Percentiles rank a stretch among this genome's conserved stretches.
These are phyloP conservation scores for Rhinella marina DNA, from an alignment of 2,797 vertebrate genomes.

Conservation along the genomic window DNA sequence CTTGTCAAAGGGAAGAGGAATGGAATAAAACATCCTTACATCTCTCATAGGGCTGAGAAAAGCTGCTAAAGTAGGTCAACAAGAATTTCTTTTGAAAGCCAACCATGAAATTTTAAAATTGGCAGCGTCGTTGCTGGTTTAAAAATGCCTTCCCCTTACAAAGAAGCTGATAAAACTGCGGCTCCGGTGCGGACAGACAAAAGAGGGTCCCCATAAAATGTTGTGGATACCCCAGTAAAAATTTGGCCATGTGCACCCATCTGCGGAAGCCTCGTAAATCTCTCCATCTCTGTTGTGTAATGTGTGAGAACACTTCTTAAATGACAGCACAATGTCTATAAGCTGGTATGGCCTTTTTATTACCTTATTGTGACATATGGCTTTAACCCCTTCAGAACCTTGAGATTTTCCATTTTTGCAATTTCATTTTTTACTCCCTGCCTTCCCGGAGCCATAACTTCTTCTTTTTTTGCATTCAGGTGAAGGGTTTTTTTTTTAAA, in stretches of 20 bases:
- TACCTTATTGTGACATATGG: conserved; percentile 36
- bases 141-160: conserved; percentile 31
- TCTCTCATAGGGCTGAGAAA: conserved; percentile 50
- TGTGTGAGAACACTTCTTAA: conserved; percentile 32
- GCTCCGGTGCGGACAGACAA: conserved; percentile 40
- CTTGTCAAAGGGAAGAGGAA: conserved; percentile 26
- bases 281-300: conserved; percentile 16
- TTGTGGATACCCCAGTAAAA: conserved; percentile 51
- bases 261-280: conserved; percentile 49
- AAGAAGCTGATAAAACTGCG: conserved; percentile 51
- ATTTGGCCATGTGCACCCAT: conserved; percentile 28
- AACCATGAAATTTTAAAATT: conserved; percentile 60
- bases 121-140: conserved; percentile 25
- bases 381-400: not conserved
- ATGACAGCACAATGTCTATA: not conserved
- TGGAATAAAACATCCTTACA: conserved; percentile 27
- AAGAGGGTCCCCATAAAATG: conserved; percentile 52
- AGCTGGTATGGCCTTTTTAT: not conserved
- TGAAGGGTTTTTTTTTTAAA: too few relatives aligned
- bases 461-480: too few relatives aligned
- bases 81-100: conserved; percentile 52
- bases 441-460: too few relatives aligned
- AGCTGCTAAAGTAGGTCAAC: conserved; percentile 51
- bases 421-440: too few relatives aligned
- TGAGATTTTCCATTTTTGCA: too few relatives aligned